Evolutionary conservation across 2,797 vertebrate species (phyloP).

Genomic region (Rhodeus uyekii): DNA sequence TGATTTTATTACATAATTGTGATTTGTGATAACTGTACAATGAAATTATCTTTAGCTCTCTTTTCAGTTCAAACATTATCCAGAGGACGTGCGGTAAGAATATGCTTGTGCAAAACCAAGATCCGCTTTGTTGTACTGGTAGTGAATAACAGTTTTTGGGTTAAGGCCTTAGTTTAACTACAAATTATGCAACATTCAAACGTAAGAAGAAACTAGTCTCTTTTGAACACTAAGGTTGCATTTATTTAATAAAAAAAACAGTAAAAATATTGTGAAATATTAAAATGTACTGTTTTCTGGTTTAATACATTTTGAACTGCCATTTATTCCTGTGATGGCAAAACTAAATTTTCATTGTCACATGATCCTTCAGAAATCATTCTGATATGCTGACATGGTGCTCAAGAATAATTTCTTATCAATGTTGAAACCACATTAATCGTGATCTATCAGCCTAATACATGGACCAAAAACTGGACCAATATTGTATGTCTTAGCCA

Average conservation of each 20-base stretch:
- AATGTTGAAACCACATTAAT: neutral
- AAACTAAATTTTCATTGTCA: neutral
- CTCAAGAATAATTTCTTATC: neutral
- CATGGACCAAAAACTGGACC: neutral
- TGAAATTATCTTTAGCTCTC: neutral
- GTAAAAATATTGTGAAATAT: neutral
- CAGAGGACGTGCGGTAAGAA: neutral
- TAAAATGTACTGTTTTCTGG: too few relatives aligned
- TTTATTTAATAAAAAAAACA: neutral
- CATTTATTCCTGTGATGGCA: neutral
- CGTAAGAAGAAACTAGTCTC: too few relatives aligned
- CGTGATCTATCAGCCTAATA: neutral
- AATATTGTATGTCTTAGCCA: neutral
- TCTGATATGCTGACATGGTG: neutral
- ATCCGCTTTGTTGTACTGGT: neutral
- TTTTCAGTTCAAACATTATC: neutral
- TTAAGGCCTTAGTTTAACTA: neutral
- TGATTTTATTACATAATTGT: conserved; percentile 3
- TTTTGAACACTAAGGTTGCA: neutral
- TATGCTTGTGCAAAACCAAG: neutral
- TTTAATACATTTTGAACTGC: neutral
- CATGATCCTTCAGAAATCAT: neutral
- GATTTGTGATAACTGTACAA: neutral
- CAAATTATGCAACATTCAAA: too few relatives aligned
- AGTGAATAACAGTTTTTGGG: neutral